A percentile compares a stretch with the other conserved stretches of the same genome.
These are phyloP conservation scores for Dyspetes luteomarginatus DNA, from an alignment of 2,888 invertebrate species.

Conservation along the genomic window DNA sequence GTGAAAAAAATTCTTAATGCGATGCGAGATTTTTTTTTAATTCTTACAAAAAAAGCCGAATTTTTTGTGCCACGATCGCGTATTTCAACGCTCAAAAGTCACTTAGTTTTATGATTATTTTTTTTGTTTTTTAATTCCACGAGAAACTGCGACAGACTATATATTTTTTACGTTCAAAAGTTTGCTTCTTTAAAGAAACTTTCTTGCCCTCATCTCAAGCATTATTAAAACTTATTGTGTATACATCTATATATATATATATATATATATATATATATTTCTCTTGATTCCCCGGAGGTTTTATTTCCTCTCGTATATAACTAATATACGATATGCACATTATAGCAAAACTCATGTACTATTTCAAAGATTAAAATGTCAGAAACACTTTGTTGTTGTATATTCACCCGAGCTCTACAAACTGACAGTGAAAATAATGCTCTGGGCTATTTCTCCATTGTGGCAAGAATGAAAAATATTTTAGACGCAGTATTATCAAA, in stretches of 20 bases:
- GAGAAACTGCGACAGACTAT: background rate
- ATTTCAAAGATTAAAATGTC: constrained; percentile 82
- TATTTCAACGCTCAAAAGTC: background rate
- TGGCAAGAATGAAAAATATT: background rate
- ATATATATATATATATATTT: background rate
- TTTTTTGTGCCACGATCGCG: constrained; percentile 43
- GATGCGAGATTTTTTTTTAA: too few relatives aligned
- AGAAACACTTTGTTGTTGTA: constrained; percentile 73
- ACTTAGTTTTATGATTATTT: background rate
- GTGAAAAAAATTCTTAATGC: too few relatives aligned
- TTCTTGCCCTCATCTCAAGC: background rate
- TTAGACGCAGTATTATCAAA: constrained; percentile 1
- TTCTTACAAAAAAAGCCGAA: background rate
- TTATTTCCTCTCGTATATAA: constrained; percentile 56
- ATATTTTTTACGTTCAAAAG: background rate
- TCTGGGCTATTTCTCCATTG: constrained; percentile 27
- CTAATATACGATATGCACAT: constrained; percentile 37
- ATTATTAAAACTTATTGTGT: constrained; percentile 20
- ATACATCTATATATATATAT: background rate
- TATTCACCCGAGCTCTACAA: constrained; percentile 5
- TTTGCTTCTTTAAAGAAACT: background rate
- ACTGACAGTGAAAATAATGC: constrained; percentile 5
- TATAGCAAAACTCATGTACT: constrained; percentile 79
- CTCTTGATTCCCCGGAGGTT: constrained; percentile 24
- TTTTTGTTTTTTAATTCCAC: background rate